Evolutionary conservation across 2,797 vertebrate genomes (phyloP).

Genomic region (Danio tinwini): DNA sequence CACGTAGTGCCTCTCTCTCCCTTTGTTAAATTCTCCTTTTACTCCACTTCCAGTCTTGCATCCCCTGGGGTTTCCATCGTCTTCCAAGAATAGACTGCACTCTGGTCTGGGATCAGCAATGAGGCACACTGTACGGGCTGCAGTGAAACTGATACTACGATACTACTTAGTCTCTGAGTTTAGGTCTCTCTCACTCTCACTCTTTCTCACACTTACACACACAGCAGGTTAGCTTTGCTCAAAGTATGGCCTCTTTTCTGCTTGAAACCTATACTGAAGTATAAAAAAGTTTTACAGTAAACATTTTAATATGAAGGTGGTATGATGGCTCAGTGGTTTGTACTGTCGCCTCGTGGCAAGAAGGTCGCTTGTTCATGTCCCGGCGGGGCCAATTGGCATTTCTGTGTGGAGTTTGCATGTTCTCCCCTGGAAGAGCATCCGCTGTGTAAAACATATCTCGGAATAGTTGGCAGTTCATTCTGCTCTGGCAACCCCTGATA

Average conservation of each 20-base stretch:
- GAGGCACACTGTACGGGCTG: conserved; percentile 53
- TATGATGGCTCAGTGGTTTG: too few species aligned
- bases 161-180: conserved; percentile 39
- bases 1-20: conserved; percentile 51
- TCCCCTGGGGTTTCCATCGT: conserved; percentile 65
- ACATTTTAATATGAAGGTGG: too few species aligned
- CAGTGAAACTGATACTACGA: conserved; percentile 58
- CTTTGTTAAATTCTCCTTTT: conserved; percentile 57
- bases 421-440: too few species aligned
- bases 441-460: too few species aligned
- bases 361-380: too few species aligned
- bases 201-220: conserved; percentile 37
- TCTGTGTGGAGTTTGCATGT: too few species aligned
- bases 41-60: conserved; percentile 63
- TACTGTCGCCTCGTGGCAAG: too few species aligned
- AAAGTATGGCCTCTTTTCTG: not conserved
- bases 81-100: conserved; percentile 71
- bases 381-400: too few species aligned
- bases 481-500: too few species aligned
- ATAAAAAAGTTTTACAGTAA: too few species aligned
- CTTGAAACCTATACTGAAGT: too few species aligned
- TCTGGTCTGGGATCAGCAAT: conserved; percentile 65
- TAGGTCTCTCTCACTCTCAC: conserved; percentile 7
- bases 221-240: not conserved
- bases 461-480: too few species aligned